Evolutionary conservation across 2,113 vertebrate genomes (phyloP).

Genomic region (Melospiza melodia): DNA sequence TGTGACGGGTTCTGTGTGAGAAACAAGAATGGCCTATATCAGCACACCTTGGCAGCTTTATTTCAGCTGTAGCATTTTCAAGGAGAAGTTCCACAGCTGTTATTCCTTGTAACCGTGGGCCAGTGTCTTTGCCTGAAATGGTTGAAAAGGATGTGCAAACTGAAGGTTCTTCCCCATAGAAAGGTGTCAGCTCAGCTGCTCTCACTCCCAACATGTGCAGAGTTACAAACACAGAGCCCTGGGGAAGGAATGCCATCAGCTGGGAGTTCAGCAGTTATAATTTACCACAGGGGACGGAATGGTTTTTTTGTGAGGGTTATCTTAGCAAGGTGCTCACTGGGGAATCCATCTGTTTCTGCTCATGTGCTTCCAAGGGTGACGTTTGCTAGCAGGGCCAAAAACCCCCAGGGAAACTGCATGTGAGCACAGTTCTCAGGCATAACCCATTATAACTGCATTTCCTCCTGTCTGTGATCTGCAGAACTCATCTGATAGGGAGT

Average conservation of each 20-base stretch:
- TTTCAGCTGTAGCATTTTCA: not conserved
- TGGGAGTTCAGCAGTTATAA: not conserved
- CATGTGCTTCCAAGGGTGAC: not conserved
- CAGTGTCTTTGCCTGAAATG: not conserved
- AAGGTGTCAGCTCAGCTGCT: not conserved
- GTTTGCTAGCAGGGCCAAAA: not conserved
- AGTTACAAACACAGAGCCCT: not conserved
- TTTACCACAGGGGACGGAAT: not conserved
- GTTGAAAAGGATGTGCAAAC: not conserved
- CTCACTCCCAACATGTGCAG: not conserved
- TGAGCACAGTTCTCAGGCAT: not conserved
- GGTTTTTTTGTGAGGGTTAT: not conserved
- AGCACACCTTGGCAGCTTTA: not conserved
- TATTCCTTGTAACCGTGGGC: not conserved
- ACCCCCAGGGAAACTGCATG: fast-evolving
- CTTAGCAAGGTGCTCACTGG: not conserved
- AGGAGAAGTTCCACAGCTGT: not conserved
- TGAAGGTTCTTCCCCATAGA: not conserved
- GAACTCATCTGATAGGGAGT: not conserved
- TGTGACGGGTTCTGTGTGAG: not conserved
- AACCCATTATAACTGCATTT: not conserved
- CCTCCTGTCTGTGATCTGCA: not conserved
- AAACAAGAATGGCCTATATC: not conserved
- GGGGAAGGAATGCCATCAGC: not conserved
- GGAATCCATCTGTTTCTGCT: not conserved